These are phyloP conservation scores for Polymixis lichenea DNA, from an alignment of 2,888 invertebrate genomes.

Conservation along the genomic window DNA sequence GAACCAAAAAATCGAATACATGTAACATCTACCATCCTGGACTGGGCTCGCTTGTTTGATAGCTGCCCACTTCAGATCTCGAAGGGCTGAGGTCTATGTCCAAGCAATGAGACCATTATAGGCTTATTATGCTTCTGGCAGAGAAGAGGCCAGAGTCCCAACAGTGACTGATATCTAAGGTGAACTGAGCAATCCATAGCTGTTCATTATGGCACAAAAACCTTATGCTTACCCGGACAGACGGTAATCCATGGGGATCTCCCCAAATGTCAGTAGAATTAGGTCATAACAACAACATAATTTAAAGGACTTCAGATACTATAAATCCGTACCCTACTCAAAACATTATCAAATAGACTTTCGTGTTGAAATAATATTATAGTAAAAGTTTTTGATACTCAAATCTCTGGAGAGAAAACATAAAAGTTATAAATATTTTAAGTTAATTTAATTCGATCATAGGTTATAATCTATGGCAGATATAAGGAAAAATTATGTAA, in stretches of 20 bases:
- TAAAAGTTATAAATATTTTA: background rate
- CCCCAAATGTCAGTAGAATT: conserved; percentile 1
- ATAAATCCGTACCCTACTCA: conserved; percentile 34
- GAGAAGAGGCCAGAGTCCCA: background rate
- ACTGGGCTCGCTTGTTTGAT: too few species aligned
- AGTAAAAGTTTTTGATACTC: conserved; percentile 29
- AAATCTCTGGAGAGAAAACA: conserved; percentile 26
- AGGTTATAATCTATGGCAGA: too few species aligned
- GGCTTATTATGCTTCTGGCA: too few species aligned
- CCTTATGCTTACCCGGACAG: background rate
- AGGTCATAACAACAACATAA: conserved; percentile 6
- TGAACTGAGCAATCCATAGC: background rate
- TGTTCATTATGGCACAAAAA: background rate
- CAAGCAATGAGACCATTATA: too few species aligned
- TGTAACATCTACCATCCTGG: too few species aligned
- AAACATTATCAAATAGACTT: conserved; percentile 22
- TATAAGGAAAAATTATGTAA: background rate
- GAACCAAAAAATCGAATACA: too few species aligned
- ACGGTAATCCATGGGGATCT: conserved; percentile 11
- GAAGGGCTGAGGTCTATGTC: too few species aligned
- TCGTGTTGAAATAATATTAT: conserved; percentile 16
- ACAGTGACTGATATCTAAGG: background rate
- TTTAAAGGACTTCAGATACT: conserved; percentile 22
- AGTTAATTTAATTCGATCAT: too few species aligned
- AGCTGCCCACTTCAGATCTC: too few species aligned